Base-by-base conservation (phyloP, 2,888 invertebrate species). In the Pheosia gnoma region DNA sequence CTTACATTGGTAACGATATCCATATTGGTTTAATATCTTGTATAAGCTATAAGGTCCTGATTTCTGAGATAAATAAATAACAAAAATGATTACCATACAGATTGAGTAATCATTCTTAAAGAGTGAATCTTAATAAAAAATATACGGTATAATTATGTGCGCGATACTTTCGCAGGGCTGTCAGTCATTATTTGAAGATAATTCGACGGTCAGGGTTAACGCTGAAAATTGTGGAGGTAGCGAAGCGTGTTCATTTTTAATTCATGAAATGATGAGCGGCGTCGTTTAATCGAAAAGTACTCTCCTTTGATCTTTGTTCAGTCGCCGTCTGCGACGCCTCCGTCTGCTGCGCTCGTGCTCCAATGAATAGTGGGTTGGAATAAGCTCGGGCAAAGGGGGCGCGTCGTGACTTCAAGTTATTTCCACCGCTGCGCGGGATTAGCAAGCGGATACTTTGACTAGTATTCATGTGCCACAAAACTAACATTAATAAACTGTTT, bases 251-350 rank as follows among this genome's bases (percentile, higher is more conserved):
- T 61, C 61, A 62, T 75, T 72, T 75, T 70, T 75, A 77, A 77
- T 79, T 79, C 74, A 79, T 78, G 76, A 78, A 81, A 81, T 80
- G 81, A 82, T 81, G 75, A 80, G 72, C 75, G 74, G 66, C 72
- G 72, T 72, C 79, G 79, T 82, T 82, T 83, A 82, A 84, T 83
- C 78, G 79, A 81, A 82, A 83, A 83, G 80, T 82, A 78, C 77
- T 79, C 75, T 75, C 71, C 75, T 83, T 81, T 82, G 83, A 83
- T 84, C 80, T 82, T 80, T 79, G 81, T 75, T 68, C 77, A 74
- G 80, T 71, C 75, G 67, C 71, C 68, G 75, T 71, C 78, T 75
- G 67, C 69, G 71, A 77, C 73, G 78, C 66, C 77, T 78, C 64
- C 59, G 75, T 62, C 74, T 71, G 72, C 71, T 74, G 77, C 72